Percentiles rank a stretch among this genome's conserved stretches.
Conservation (phyloP, 2,888 invertebrate genomes). For the Mimumesa dahlbomi region DNA sequence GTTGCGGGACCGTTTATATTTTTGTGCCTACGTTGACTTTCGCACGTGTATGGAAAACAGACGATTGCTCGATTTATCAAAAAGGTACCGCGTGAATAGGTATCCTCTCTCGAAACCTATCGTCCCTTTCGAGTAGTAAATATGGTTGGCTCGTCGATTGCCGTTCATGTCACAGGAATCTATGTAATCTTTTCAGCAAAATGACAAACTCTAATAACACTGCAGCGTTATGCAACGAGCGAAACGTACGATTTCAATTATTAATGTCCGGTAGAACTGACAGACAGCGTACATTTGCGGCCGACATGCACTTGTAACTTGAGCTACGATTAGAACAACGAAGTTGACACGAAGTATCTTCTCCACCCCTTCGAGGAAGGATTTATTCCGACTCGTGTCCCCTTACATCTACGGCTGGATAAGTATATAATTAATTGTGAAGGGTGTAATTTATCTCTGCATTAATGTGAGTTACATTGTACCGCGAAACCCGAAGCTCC, state of each 20-base stretch:
- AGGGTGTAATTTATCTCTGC: slow-evolving; percentile 13
- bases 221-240: too few relatives aligned
- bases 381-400: slow-evolving; percentile 32
- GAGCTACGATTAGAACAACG: slow-evolving; percentile 30
- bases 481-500: background rate
- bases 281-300: slow-evolving; percentile 21
- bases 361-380: slow-evolving; percentile 10
- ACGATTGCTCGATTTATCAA: background rate
- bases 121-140: background rate
- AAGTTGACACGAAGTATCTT: slow-evolving; percentile 36
- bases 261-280: slow-evolving; percentile 27
- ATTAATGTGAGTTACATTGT: slow-evolving; percentile 20
- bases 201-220: too few relatives aligned
- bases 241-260: too few relatives aligned
- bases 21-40: background rate
- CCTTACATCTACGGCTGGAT: background rate
- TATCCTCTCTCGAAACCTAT: background rate
- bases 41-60: too few relatives aligned
- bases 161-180: too few relatives aligned
- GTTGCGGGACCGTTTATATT: slow-evolving; percentile 29
- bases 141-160: background rate
- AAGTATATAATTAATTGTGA: slow-evolving; percentile 17
- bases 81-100: too few relatives aligned
- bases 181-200: too few relatives aligned
- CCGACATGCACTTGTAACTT: slow-evolving; percentile 15